phyloP scores from a whole-genome alignment of 2,888 invertebrate genomes.

The Orchesellides sinensis region DNA sequence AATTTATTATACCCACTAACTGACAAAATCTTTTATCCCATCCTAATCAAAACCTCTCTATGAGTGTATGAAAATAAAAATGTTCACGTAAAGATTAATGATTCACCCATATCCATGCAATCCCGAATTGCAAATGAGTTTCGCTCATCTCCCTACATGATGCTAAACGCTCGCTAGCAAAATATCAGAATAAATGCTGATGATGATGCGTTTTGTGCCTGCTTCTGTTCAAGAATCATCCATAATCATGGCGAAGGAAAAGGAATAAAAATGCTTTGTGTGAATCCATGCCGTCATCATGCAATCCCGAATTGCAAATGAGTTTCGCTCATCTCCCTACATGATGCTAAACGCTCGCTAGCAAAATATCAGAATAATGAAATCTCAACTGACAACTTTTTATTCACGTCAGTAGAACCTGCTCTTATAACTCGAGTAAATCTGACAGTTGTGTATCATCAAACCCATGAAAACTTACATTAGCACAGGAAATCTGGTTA shows the following conservation, averaged over 20 bases:
- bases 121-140: neutral
- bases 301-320: neutral
- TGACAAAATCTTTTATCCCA: neutral
- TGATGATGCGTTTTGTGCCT: neutral
- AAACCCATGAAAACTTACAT: neutral
- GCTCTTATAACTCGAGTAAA: neutral
- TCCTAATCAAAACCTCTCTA: neutral
- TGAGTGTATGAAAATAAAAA: neutral
- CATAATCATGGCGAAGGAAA: neutral
- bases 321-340: no score
- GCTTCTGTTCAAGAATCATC: neutral
- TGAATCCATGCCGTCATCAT: neutral
- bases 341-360: no score
- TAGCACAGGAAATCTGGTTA: slow-evolving; percentile 2
- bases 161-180: no score
- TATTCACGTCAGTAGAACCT: neutral
- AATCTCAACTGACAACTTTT: slow-evolving; percentile 10
- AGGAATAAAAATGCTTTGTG: neutral
- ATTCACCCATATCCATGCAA: neutral
- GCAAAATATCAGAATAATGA: neutral
- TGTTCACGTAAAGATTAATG: neutral
- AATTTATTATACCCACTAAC: slow-evolving; percentile 6
- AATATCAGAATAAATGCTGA: neutral
- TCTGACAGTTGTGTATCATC: slow-evolving; percentile 8
- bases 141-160: no score